Conservation (phyloP, 2,888 invertebrate genomes). For the Lasioglossum figueresi region DNA sequence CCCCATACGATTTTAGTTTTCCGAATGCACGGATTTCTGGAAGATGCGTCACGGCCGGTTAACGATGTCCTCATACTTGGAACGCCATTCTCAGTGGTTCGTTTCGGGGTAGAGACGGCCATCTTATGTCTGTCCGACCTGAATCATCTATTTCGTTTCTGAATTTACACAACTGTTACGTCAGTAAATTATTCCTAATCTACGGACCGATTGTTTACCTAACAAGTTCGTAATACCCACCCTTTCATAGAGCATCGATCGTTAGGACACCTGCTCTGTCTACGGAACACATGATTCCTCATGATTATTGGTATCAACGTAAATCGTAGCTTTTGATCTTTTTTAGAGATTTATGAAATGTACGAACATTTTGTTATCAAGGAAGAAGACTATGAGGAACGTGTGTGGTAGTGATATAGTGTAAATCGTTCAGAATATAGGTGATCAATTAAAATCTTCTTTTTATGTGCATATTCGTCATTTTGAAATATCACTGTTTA, state of each 20-base stretch:
- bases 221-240: neutral
- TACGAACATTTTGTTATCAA: neutral
- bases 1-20: constrained; percentile 54
- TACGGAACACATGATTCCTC: neutral
- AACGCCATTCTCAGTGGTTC: constrained; percentile 43
- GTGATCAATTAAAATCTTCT: no score
- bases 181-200: constrained; percentile 14
- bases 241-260: neutral
- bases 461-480: neutral
- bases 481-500: neutral
- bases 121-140: constrained; percentile 34
- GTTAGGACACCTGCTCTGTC: neutral
- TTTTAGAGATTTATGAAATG: neutral
- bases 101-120: constrained; percentile 11
- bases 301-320: neutral
- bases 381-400: neutral
- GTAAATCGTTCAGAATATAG: no score
- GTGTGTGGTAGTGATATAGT: no score
- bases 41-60: constrained; percentile 58
- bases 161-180: neutral
- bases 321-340: neutral
- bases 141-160: constrained; percentile 41
- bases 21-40: constrained; percentile 58
- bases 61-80: constrained; percentile 60
- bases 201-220: neutral